Evolutionary conservation across 2,888 invertebrate genomes (phyloP), one percentile per base, ranked within the genome.

Genomic region (Nomada goodeniana): DNA sequence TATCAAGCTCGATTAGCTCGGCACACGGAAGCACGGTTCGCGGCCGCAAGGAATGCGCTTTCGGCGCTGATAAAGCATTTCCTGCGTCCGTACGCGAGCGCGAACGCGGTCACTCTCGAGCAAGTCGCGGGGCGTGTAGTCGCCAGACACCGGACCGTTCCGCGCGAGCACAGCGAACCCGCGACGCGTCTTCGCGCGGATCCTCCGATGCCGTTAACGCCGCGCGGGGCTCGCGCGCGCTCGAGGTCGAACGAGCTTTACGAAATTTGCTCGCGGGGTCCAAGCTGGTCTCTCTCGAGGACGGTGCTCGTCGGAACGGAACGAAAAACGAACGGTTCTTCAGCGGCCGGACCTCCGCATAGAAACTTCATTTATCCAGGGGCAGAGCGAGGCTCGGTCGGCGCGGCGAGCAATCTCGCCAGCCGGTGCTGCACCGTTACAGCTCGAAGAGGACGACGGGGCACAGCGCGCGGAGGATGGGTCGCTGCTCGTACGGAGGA

Each of bases 401-500:
- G 59, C 78, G 55, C 53, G 50, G 44, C 52, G 44, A 67, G 76
- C 60, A 70, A 84, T 82, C 78, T 80, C 81, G 79, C 86, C 86
- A 87, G 81, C 86, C 83, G 86, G 82, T 76, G 76, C 84, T 80
- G 76, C 84, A 86, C 86, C 86, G 86, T 86, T 86, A 84, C 70
- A 65, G 70, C 42, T 68, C 76, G 64, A 77, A 74, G 76, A 75
- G 79, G 78, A 82, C 79, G 82, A 0, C 36, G 36, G 36, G 67
- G 47, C 73, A 50, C 77, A 70, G 15, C 76, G 74, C 47, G 61
- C 63, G 13, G 57, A 50, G 80, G 77, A 81, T 83, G 84, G 83
- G 61, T 79, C 76, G 67, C 18, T 60, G 73, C 64, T 53, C 65
- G 60, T 71, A 7, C 57, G 47, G 63, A 50, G 59, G 50, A 80